Base-by-base conservation (phyloP, 2,797 vertebrate species). In the Eupleurogrammus muticus region DNA sequence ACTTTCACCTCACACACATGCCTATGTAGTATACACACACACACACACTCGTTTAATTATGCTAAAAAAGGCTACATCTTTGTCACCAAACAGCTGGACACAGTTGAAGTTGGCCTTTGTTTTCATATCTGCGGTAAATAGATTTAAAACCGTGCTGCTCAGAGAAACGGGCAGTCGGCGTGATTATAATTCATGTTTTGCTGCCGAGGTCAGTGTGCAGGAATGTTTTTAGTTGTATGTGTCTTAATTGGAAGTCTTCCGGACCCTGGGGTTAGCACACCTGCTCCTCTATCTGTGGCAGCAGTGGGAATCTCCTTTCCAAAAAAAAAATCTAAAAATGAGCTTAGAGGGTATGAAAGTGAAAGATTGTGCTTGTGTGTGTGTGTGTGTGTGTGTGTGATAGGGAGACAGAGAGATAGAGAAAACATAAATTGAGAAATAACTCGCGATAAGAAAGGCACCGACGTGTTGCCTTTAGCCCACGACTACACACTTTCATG, bases 181-280 rank as follows among this genome's bases (percentile, higher is more conserved):
- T 75, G 83, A 64, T 70, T 75, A 74, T 75, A 87, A 85, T 77
- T 83, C 70, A 75, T 74, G 85, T 86, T n/a, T 85, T 74, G 83
- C 80, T 63, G 79, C 87, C 59, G 74, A 68, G 84, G 86, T 88
- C 89, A 83, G 87, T 85, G 81, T 88, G 83, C 65, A 88, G 88
- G 87, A 89, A 89, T 88, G 84, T 82, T 79, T 82, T 81, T 75
- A 75, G 73, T 82, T 92, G 87, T 93, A 89, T 90, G 92, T 93
- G 90, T 92, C 92, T 94, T 94, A 93, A 94, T 94, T 94, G 93
- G 93, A 93, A 84, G 77, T 83, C 77, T 91, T 92, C 85, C 73
- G 89, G 85, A 89, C 88, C 90, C 93, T 54, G 85, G 90, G 91
- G 92, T 92, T 88, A 83, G 86, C 87, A 87, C 93, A 94, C 92